Base-by-base conservation (phyloP, 1,140 invertebrate species). In the Drosophila seguyi region DNA sequence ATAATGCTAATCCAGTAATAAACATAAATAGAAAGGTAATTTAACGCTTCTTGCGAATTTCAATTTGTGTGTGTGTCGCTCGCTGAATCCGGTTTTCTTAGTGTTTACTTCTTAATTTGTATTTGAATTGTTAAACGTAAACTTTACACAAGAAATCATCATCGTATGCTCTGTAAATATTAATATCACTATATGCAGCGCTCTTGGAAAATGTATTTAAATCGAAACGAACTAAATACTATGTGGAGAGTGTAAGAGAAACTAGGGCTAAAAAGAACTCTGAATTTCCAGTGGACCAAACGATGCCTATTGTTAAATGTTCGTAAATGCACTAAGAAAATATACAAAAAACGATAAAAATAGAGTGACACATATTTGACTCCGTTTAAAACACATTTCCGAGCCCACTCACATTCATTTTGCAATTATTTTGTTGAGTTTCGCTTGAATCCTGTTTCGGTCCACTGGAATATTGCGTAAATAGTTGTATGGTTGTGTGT, bases 101-200 rank as follows among this genome's bases (percentile, higher is more conserved):
- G 34, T 48, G 39, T 57, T 14, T 58, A 31, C 47, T 52, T 59
- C 65, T 80, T 72, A 53, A 65, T 62, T 39, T 59, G 73, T 53
- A 58, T 60, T 36, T 60, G 61, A 80, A 59, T 58, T 69, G 16
- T 75, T 77, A 74, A 50, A 72, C 69, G 36, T 72, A 72, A 50
- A 50, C 53, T 34, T 58, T 58, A 72, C 68, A 47, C n/a, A 75
- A 84, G 59, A 78, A 88, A 71, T 90, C 59, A 71, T 90, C 59
- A 38, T 55, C 14, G 52, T 81, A 77, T 75, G 74, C 63, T 79
- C 44, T 81, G 80, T 88, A 84, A 90, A 90, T 81, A 75, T 90
- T 90, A 90, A 90, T 90, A 90, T 90, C 85, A 90, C 85, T 90
- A 90, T 90, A 90, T 55, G 75, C 85, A 85, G 86, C 85, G 86